These are phyloP conservation scores for Molossus alvarezi DNA, from an alignment of 2,797 vertebrate species.

Conservation along the genomic window DNA sequence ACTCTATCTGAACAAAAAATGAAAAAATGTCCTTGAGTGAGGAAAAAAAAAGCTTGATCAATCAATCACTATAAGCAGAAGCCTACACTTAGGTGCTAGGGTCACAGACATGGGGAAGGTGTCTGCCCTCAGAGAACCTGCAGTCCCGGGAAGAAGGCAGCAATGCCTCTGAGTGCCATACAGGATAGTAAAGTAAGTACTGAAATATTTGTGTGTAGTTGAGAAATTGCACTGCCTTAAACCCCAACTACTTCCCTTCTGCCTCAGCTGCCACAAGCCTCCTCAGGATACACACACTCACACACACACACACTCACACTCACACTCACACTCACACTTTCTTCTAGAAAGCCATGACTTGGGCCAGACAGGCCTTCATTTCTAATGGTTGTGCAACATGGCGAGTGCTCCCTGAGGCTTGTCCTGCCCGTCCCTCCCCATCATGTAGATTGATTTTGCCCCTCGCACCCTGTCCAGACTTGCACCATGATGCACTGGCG, in stretches of 20 bases:
- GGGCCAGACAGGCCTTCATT: not conserved
- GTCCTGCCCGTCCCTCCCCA: not conserved
- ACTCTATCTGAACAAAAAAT: no score
- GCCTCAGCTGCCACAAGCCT: not conserved
- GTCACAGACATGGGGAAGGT: not conserved
- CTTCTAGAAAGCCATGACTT: slow-evolving; percentile 16
- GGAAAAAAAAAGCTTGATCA: not conserved
- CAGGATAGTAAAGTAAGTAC: not conserved
- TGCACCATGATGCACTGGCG: not conserved
- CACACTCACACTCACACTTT: not conserved
- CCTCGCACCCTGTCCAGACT: not conserved
- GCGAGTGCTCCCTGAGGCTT: not conserved
- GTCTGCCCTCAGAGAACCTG: not conserved
- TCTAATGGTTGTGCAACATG: not conserved
- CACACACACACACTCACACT: rapidly evolving
- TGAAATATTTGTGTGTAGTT: not conserved
- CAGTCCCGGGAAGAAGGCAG: not conserved
- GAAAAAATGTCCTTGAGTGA: no score
- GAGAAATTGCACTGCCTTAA: not conserved
- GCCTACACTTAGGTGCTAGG: not conserved
- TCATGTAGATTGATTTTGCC: not conserved
- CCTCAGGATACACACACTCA: not conserved
- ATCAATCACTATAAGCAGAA: not conserved
- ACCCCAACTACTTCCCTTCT: not conserved
- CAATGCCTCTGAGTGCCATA: not conserved